Evolutionary conservation across 2,113 vertebrate species (phyloP).

Genomic region (Paracanthobrama guichenoti): DNA sequence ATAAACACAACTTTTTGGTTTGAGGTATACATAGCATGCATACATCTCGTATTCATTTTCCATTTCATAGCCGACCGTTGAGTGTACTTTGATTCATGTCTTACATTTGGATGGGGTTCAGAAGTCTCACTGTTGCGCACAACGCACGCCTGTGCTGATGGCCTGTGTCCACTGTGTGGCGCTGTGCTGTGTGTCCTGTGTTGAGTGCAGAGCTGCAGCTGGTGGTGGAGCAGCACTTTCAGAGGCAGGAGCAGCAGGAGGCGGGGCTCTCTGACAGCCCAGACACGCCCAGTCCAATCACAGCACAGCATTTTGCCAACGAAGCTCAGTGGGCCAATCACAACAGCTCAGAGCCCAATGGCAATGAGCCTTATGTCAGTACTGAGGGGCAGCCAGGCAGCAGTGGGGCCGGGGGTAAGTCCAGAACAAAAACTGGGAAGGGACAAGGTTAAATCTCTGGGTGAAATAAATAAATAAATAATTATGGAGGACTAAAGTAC

Average conservation of each 20-base stretch:
- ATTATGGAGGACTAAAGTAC: not conserved
- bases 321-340: constrained; percentile 69
- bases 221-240: constrained; percentile 72
- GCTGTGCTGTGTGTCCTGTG: constrained; percentile 43
- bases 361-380: constrained; percentile 64
- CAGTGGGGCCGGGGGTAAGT: constrained; percentile 68
- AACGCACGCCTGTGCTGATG: constrained; percentile 13
- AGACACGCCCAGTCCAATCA: constrained; percentile 71
- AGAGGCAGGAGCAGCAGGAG: constrained; percentile 66
- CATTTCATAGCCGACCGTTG: not conserved
- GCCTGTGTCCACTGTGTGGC: constrained; percentile 38
- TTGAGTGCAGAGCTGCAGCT: constrained; percentile 69
- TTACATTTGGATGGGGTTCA: constrained; percentile 9
- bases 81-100: constrained; percentile 1
- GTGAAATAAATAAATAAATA: not conserved
- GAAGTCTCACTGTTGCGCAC: constrained; percentile 15
- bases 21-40: constrained; percentile 8
- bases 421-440: constrained; percentile 12
- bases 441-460: too few species aligned
- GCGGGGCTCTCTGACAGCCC: constrained; percentile 68
- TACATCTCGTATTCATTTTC: constrained; percentile 16
- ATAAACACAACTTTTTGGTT: not conserved
- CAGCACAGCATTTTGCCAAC: constrained; percentile 64
- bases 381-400: constrained; percentile 65
- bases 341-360: constrained; percentile 72